These are phyloP conservation scores for Mustela nigripes DNA, from an alignment of 2,113 vertebrate species.

Conservation along the genomic window DNA sequence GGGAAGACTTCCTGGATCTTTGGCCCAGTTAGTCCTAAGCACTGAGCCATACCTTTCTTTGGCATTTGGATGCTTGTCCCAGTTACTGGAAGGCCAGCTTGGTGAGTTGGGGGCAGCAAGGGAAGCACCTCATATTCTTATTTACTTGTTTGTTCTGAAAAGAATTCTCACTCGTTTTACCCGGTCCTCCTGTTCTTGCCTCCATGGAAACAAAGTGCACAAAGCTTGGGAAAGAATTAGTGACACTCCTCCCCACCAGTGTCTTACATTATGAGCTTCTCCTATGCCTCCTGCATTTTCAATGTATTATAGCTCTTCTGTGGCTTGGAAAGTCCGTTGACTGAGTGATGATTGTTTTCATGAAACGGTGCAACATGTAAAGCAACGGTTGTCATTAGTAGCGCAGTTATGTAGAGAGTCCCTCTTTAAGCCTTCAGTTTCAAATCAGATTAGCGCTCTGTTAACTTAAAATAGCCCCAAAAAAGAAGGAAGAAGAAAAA, in stretches of 20 bases:
- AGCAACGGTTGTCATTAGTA: slow-evolving; percentile 79
- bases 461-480: slow-evolving; percentile 84
- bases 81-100: not conserved
- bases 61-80: not conserved
- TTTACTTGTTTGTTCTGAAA: not conserved
- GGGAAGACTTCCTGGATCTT: not conserved
- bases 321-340: slow-evolving; percentile 61
- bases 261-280: not conserved
- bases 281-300: slow-evolving; percentile 8
- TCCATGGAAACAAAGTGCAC: not conserved
- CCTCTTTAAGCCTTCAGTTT: slow-evolving; percentile 84
- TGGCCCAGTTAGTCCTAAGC: not conserved
- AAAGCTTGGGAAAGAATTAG: not conserved
- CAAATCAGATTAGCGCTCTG: slow-evolving; percentile 80
- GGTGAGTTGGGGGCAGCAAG: not conserved
- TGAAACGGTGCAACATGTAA: slow-evolving; percentile 70
- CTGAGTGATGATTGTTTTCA: slow-evolving; percentile 71
- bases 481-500: slow-evolving; percentile 71
- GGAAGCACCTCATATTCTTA: not conserved
- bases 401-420: slow-evolving; percentile 72
- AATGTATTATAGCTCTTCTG: slow-evolving; percentile 38
- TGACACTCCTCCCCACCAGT: not conserved
- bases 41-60: not conserved
- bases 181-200: not conserved
- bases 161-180: not conserved